Evolutionary conservation across 2,113 vertebrate genomes (phyloP).

Genomic region (Ariopsis seemanni): DNA sequence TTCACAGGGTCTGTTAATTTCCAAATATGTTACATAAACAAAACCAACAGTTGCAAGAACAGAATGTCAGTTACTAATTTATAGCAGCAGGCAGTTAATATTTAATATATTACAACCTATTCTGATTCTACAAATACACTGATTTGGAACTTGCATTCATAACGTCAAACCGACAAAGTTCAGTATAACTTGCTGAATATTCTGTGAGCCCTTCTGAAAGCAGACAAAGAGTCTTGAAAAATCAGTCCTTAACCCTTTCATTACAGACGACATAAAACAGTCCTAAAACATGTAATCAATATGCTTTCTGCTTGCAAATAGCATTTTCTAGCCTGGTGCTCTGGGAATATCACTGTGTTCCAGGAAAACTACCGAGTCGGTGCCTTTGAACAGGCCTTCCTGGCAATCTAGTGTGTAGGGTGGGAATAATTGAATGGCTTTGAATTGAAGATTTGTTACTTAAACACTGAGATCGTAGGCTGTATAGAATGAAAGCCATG

Average conservation of each 20-base stretch:
- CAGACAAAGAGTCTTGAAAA: not conserved
- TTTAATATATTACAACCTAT: not conserved
- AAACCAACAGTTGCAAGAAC: not conserved
- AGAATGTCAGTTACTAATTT: not conserved
- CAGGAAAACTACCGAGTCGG: conserved; percentile 28
- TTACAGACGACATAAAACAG: not conserved
- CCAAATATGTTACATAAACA: not conserved
- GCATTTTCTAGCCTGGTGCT: conserved; percentile 1
- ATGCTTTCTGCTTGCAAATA: not conserved
- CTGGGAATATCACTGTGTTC: conserved; percentile 18
- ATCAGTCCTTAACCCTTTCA: not conserved
- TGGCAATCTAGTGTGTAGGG: conserved; percentile 15
- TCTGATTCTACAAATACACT: not conserved
- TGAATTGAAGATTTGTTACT: conserved; percentile 15
- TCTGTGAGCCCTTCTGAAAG: not conserved
- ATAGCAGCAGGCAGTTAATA: not conserved
- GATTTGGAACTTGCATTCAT: not conserved
- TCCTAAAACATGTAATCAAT: conserved; percentile 27
- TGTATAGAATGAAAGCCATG: not conserved
- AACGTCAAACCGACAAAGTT: not conserved
- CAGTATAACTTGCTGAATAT: not conserved
- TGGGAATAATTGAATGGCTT: conserved; percentile 5
- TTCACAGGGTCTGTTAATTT: not conserved
- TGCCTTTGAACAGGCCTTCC: conserved; percentile 18
- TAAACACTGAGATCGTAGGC: not conserved